These are phyloP conservation scores for Chaetura pelagica DNA, from an alignment of 2,113 vertebrate species.

Conservation along the genomic window DNA sequence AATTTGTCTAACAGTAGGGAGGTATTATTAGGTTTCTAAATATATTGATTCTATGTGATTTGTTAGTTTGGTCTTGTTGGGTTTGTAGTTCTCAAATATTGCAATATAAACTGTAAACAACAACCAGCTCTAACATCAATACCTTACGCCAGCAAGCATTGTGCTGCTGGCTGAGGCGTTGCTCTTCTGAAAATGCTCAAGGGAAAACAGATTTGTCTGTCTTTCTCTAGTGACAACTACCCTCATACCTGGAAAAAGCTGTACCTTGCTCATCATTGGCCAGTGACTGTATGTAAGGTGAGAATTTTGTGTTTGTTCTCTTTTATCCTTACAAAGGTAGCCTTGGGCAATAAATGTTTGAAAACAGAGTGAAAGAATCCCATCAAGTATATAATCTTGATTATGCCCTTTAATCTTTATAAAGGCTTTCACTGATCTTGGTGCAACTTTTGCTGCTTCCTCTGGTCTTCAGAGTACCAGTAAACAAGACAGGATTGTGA, in stretches of 20 bases:
- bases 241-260: constrained; percentile 75
- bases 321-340: neutral
- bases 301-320: neutral
- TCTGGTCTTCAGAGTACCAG: neutral
- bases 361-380: neutral
- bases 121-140: neutral
- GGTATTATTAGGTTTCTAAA: neutral
- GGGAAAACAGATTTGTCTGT: neutral
- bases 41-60: neutral
- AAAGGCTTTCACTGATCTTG: neutral
- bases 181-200: neutral
- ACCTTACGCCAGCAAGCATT: neutral
- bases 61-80: neutral
- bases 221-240: constrained; percentile 22
- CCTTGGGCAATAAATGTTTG: neutral
- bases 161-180: neutral
- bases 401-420: neutral
- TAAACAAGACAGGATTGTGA: neutral
- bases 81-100: neutral
- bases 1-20: neutral
- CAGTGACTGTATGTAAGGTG: constrained; percentile 80
- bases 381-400: neutral
- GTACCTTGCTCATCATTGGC: constrained; percentile 81
- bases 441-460: neutral
- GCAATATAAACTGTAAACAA: neutral